Evolutionary conservation across 2,888 invertebrate genomes (phyloP).

Genomic region (Liopterus haemorrhoidalis): DNA sequence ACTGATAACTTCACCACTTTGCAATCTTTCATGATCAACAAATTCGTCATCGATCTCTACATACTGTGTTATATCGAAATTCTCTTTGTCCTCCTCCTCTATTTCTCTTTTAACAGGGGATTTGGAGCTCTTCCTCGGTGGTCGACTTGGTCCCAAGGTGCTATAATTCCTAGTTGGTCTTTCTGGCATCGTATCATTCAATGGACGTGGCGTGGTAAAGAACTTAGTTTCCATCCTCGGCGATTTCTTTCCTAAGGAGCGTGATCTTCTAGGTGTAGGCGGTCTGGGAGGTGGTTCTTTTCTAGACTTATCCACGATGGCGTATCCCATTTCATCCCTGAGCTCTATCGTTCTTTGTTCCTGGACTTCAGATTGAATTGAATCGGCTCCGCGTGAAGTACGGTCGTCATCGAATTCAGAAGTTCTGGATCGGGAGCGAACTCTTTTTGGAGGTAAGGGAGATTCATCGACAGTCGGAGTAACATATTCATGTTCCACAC

Average conservation of each 20-base stretch:
- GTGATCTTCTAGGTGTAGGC: constrained; percentile 31
- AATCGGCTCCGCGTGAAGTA: constrained; percentile 56
- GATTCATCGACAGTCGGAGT: constrained; percentile 52
- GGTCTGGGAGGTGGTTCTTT: constrained; percentile 49
- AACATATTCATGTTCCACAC: constrained; percentile 60
- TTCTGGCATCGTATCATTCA: constrained; percentile 49
- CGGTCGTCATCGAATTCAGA: constrained; percentile 51
- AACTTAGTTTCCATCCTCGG: constrained; percentile 56
- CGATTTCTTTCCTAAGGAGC: constrained; percentile 44
- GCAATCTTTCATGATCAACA: constrained; percentile 56
- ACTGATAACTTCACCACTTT: constrained; percentile 69
- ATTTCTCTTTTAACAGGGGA: constrained; percentile 49
- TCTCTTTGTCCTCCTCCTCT: constrained; percentile 48
- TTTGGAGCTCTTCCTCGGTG: constrained; percentile 57
- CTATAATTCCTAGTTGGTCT: constrained; percentile 57
- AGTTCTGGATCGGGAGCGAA: constrained; percentile 52
- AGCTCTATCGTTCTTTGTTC: constrained; percentile 42
- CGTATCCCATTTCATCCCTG: constrained; percentile 57
- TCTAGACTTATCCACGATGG: constrained; percentile 65
- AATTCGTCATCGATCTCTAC: constrained; percentile 57
- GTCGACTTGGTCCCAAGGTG: constrained; percentile 54
- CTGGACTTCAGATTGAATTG: constrained; percentile 51
- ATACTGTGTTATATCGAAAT: constrained; percentile 52
- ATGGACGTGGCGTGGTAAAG: constrained; percentile 58
- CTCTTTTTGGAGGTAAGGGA: constrained; percentile 53